These are phyloP conservation scores for Carcharodon carcharias DNA, from an alignment of 2,797 vertebrate species.

Conservation along the genomic window DNA sequence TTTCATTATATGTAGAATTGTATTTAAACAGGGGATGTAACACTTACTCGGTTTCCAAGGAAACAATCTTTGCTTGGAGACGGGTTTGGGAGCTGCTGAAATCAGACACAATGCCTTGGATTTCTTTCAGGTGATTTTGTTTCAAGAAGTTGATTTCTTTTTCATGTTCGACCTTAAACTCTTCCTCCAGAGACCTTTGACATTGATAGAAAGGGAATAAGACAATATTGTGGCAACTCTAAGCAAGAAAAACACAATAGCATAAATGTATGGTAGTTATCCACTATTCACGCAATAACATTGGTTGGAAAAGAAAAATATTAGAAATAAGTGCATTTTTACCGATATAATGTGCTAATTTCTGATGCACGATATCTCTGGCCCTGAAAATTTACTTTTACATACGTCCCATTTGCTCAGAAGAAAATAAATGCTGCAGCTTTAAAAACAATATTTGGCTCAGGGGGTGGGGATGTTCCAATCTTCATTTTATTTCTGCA, in stretches of 20 bases:
- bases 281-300: background rate
- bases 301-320: background rate
- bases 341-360: background rate
- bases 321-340: background rate
- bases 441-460: too few relatives aligned
- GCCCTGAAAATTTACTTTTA: background rate
- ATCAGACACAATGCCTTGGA: constrained; percentile 71
- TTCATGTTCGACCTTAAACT: constrained; percentile 54
- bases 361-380: background rate
- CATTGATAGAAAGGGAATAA: background rate
- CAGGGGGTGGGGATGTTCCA: background rate
- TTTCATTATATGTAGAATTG: constrained; percentile 51
- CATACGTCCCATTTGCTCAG: background rate
- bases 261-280: background rate
- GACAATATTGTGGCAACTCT: background rate
- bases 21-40: background rate
- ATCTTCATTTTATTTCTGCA: background rate
- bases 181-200: constrained; percentile 49
- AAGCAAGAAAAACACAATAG: background rate
- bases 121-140: constrained; percentile 69
- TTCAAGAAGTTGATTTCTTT: constrained; percentile 63
- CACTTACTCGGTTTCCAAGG: constrained; percentile 74
- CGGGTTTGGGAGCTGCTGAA: constrained; percentile 71
- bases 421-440: background rate
- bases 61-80: constrained; percentile 76